Conservation (phyloP, 2,113 vertebrate species). For the Aphyosemion australe region DNA sequence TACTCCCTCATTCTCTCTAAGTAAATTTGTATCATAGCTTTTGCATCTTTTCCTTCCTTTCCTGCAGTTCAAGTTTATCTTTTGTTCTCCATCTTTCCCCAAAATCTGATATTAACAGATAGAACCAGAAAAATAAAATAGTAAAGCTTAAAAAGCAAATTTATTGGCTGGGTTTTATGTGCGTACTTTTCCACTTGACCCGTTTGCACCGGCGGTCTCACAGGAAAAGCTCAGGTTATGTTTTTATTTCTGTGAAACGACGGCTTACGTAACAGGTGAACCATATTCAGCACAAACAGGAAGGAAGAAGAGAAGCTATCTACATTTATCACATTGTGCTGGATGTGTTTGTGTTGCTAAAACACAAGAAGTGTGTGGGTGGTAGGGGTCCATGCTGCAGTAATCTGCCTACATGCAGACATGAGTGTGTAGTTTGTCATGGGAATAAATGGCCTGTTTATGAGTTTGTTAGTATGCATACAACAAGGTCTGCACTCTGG, state of each 20-base stretch:
- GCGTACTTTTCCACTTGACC: background rate
- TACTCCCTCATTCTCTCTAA: too few species aligned
- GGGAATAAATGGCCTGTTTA: constrained; percentile 63
- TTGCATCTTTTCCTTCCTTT: background rate
- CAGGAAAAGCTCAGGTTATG: constrained; percentile 20
- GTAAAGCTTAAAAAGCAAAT: background rate
- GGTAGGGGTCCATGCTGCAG: constrained; percentile 41
- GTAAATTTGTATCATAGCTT: too few species aligned
- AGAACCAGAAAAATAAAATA: background rate
- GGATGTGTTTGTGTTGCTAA: constrained; percentile 38
- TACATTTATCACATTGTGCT: constrained; percentile 20
- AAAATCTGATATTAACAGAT: background rate
- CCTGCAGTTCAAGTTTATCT: background rate
- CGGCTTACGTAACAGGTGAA: constrained; percentile 8
- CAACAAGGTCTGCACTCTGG: constrained; percentile 20
- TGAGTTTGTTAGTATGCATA: constrained; percentile 44
- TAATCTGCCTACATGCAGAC: constrained; percentile 46
- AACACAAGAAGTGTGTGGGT: constrained; percentile 25
- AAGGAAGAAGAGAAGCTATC: background rate
- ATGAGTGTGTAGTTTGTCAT: constrained; percentile 41
- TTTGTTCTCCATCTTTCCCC: background rate
- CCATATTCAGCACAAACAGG: constrained; percentile 8
- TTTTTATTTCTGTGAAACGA: constrained; percentile 7
- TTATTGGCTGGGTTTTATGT: background rate
- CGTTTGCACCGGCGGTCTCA: constrained; percentile 1